Base-by-base conservation (phyloP, 2,797 vertebrate genomes). In the Lepus oiostolus region DNA sequence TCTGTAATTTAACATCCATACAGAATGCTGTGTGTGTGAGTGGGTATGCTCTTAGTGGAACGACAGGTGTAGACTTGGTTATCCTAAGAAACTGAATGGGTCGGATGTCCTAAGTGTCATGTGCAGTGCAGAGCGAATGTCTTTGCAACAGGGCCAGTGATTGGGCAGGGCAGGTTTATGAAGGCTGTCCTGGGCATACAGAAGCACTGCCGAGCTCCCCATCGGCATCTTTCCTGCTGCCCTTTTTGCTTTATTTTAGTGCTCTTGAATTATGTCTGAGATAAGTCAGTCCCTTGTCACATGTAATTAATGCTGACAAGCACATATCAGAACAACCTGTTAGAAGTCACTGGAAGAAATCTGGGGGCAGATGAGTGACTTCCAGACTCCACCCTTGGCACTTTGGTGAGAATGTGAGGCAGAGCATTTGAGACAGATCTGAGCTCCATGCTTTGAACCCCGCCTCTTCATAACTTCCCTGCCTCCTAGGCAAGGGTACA, bases 261-360 rank as follows among this genome's bases (percentile, higher is more conserved):
- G 30, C 47, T 67, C 30, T 95, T 77, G 38, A 79, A 72, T 90
- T 85, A 82, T 83, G 42, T 91, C 60, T 88, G 82, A 5, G 8
- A 88, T 72, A 88, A 67, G 85, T 88, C 84, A 88, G 19, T 82
- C 68, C 32, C 24, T 10, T 52, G 65, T 83, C 82, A 19, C 54
- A 42, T 86, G 58, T 58, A 85, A 88, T 96, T 88, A 96, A 83
- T 58, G 47, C 52, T 94, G 94, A 65, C 67, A 88, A 80, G 74
- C 32, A 21, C 28, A 52, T 62, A 52, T 79, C 87, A 68, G 93
- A 90, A 70, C 60, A 95, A 74, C 63, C 85, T 84, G 38, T 83
- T 83, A 80, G 71, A 94, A 93, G 7, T 62, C n/a, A 80, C 7
- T 68, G 87, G 62, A 81, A 88, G 87, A 72, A 82, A 60, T 60